Percentiles rank a stretch among this genome's conserved stretches.
phyloP scores from a whole-genome alignment of 1,140 invertebrate species.

The Temnothorax curvispinosus region DNA sequence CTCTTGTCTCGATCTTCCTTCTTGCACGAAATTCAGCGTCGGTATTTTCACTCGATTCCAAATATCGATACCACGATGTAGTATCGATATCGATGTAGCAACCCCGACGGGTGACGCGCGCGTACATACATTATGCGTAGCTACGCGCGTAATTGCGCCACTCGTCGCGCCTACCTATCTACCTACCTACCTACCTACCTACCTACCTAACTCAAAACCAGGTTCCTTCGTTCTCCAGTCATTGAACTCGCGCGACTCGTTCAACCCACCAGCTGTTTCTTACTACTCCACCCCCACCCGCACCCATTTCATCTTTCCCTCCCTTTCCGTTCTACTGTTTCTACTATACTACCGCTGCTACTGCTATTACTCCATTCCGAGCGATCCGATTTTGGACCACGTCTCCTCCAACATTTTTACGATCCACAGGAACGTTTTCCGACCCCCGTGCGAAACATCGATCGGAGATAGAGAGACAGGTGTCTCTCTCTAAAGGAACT shows the following conservation, averaged over 20 bases:
- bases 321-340: slow-evolving; percentile 25
- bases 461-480: neutral
- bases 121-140: slow-evolving; percentile 39
- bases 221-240: slow-evolving; percentile 78
- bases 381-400: slow-evolving; percentile 53
- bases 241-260: slow-evolving; percentile 83
- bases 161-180: slow-evolving; percentile 68
- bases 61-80: neutral
- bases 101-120: slow-evolving; percentile 34
- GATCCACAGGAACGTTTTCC: neutral
- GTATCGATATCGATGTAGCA: neutral
- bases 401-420: slow-evolving; percentile 61
- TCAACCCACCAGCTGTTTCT: slow-evolving; percentile 85
- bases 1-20: neutral
- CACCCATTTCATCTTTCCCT: slow-evolving; percentile 48
- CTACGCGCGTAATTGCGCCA: slow-evolving; percentile 67
- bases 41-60: slow-evolving; percentile 1
- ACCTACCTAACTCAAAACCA: slow-evolving; percentile 73
- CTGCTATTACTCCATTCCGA: slow-evolving; percentile 42
- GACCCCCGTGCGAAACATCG: neutral
- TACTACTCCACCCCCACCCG: slow-evolving; percentile 65
- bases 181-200: slow-evolving; percentile 76
- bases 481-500: neutral
- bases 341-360: slow-evolving; percentile 1
- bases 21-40: neutral